These are phyloP conservation scores for Poecilobothrus nobilitatus DNA, from an alignment of 2,888 invertebrate species.

Conservation along the genomic window DNA sequence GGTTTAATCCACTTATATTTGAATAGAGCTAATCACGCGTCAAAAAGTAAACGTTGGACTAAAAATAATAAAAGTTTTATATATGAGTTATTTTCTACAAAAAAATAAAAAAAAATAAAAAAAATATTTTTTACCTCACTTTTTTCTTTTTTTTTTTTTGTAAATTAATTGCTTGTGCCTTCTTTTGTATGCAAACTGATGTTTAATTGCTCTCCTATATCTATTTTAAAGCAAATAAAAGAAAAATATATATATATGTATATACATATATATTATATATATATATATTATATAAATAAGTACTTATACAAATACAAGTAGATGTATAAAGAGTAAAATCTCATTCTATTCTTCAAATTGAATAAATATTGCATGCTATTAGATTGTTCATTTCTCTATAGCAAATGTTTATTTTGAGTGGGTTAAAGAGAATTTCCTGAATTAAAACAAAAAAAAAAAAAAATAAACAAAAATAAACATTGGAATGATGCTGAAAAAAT, in stretches of 20 bases:
- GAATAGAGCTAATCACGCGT: slow-evolving; percentile 14
- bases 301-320: too few species aligned
- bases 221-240: not conserved
- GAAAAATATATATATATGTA: not conserved
- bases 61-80: not conserved
- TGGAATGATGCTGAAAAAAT: not conserved
- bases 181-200: not conserved
- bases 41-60: slow-evolving; percentile 14
- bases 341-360: too few species aligned
- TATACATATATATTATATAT: not conserved
- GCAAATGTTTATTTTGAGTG: too few species aligned
- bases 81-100: not conserved
- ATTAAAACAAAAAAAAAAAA: too few species aligned
- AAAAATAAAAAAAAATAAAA: not conserved
- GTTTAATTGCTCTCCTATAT: not conserved
- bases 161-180: not conserved
- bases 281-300: too few species aligned
- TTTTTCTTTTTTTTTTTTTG: not conserved
- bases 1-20: slow-evolving; percentile 4
- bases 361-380: too few species aligned
- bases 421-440: too few species aligned
- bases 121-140: not conserved
- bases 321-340: too few species aligned
- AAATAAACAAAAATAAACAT: not conserved
- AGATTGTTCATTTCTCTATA: too few species aligned